Base-by-base conservation (phyloP, 2,113 vertebrate genomes). In the Pelvicachromis taeniatus region DNA sequence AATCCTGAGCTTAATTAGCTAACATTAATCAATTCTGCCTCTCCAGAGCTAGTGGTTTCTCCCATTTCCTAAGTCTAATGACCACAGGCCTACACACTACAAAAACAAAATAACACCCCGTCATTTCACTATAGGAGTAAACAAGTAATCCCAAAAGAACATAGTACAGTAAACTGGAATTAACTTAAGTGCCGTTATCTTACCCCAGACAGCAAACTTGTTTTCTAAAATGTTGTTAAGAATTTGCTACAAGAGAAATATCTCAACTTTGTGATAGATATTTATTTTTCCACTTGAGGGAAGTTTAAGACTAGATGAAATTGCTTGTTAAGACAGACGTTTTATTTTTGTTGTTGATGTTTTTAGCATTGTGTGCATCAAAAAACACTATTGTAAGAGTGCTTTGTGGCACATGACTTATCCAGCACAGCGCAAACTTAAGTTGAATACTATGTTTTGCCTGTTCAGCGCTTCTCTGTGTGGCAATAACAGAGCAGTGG, bases 371-470 rank as follows among this genome's bases (percentile, higher is more conserved):
- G 9, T 17, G n/a, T 58, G 38, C 81, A 87, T 77, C 78, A 86
- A 80, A 61, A 77, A 85, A 19, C 68, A 59, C 50, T 19, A n/a
- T n/a, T 11, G 59, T 38, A 68, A 45, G 29, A 21, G 50, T 56
- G 77, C 85, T 52, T 87, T 14, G 42, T 81, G 83, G 38, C n/a
- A 82, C 78, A 78, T 80, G 80, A 86, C 84, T 58, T 21, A 80
- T 59, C 77, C 61, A 48, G 55, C 48, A 70, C 77, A 58, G 45
- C 77, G 35, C 87, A 82, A 35, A 83, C 53, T 78, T 3, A 33
- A 65, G 55, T 75, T 58, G 19, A 87, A 90, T 78, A 89, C 58
- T 79, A 5, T 53, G 68, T 86, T 92, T 81, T 87, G 89, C 85
- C 59, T 78, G 26, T 87, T 86, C 90, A 86, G 85, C 73, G 1